A percentile compares a stretch with the other conserved stretches of the same genome.
phyloP scores from a whole-genome alignment of 2,113 vertebrate genomes.

The Callipepla californica region DNA sequence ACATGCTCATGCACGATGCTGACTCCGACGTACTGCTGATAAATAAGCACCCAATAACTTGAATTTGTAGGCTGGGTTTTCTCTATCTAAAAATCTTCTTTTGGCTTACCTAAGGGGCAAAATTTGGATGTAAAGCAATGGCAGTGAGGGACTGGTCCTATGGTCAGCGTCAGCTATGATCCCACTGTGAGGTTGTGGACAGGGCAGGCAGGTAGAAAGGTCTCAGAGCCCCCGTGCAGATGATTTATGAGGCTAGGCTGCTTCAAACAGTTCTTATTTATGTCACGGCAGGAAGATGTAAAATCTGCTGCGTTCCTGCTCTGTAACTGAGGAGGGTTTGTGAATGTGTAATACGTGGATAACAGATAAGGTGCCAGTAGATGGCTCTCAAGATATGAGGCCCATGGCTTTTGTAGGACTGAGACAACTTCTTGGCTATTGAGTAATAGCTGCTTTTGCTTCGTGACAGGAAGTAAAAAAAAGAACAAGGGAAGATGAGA shows the following conservation, averaged over 20 bases:
- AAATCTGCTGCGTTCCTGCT: background rate
- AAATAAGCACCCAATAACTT: background rate
- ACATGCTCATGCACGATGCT: background rate
- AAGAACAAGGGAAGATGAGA: background rate
- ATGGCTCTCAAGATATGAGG: conserved; percentile 70
- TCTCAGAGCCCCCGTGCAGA: background rate
- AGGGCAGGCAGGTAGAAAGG: background rate
- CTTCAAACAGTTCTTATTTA: background rate
- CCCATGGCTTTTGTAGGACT: conserved; percentile 24
- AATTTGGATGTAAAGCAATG: background rate
- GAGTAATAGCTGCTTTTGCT: background rate
- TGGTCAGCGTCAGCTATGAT: background rate
- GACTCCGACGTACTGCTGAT: background rate
- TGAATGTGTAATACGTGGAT: background rate
- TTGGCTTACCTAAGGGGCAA: background rate
- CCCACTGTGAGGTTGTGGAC: accelerated
- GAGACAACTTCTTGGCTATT: background rate
- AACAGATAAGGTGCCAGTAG: conserved; percentile 65
- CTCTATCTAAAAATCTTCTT: background rate
- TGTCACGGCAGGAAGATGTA: background rate
- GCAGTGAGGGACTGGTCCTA: background rate
- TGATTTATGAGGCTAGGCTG: background rate
- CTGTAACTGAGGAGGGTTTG: background rate
- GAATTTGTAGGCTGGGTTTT: background rate
- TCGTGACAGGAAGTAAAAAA: background rate